Evolutionary conservation across 2,113 vertebrate genomes (phyloP).

Genomic region (Entosphenus tridentatus): DNA sequence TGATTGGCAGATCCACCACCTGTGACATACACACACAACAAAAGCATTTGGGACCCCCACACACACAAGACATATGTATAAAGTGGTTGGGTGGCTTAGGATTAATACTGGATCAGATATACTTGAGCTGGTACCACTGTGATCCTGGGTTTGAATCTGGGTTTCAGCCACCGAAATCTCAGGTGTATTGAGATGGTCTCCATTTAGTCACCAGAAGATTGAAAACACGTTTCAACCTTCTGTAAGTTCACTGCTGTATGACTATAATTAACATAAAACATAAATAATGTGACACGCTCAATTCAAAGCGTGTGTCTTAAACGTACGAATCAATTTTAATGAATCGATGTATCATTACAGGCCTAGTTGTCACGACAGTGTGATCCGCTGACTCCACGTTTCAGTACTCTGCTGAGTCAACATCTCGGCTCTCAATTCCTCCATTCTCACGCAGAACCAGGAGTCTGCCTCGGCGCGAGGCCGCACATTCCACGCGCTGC

Average conservation of each 20-base stretch:
- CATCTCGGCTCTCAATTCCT: background rate
- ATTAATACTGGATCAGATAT: too few relatives aligned
- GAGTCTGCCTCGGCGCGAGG: slow-evolving; percentile 23
- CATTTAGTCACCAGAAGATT: too few relatives aligned
- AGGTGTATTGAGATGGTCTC: too few relatives aligned
- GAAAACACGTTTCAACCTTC: too few relatives aligned
- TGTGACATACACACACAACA: background rate
- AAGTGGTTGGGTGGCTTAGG: too few relatives aligned
- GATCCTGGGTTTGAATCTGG: too few relatives aligned
- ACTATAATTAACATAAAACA: too few relatives aligned
- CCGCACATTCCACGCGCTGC: slow-evolving; percentile 61
- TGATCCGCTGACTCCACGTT: background rate
- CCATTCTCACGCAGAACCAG: slow-evolving; percentile 24
- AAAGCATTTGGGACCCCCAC: background rate
- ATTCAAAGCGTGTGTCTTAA: slow-evolving; percentile 9
- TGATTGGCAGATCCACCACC: background rate
- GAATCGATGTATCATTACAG: slow-evolving; percentile 4
- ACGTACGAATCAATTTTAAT: background rate
- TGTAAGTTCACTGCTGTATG: too few relatives aligned
- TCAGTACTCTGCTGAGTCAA: background rate
- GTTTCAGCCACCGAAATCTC: too few relatives aligned
- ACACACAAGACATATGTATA: too few relatives aligned
- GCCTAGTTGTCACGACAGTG: background rate
- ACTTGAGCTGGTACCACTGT: too few relatives aligned
- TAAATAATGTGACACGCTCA: background rate